These are phyloP conservation scores for Stichopus chloronotus DNA, from an alignment of 35 echinoderm and acorn worm species.

Conservation along the genomic window DNA sequence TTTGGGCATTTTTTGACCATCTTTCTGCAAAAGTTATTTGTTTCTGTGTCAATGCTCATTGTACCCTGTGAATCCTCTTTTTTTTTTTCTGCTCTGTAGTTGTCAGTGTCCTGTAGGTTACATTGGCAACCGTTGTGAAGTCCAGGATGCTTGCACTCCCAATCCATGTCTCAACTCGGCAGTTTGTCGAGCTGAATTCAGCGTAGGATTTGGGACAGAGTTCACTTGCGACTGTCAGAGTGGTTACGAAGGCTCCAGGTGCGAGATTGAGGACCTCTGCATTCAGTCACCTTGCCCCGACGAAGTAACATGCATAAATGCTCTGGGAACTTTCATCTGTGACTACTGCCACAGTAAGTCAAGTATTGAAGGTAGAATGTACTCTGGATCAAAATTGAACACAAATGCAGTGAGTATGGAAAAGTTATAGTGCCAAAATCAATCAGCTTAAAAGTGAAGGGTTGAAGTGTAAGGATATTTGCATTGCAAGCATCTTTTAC, in stretches of 20 bases:
- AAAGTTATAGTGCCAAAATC: no score
- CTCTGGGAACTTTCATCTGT: constrained; percentile 69
- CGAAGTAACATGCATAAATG: constrained; percentile 72
- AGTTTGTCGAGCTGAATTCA: constrained; percentile 44
- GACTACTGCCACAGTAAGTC: constrained; percentile 86
- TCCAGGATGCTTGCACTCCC: constrained; percentile 18
- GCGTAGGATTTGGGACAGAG: constrained; percentile 38
- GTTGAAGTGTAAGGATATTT: no score
- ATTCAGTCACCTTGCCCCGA: constrained; percentile 57
- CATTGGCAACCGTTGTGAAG: constrained; percentile 70
- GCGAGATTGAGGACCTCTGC: constrained; percentile 79
- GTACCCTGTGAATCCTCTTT: background rate
- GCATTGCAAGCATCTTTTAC: no score
- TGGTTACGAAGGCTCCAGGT: constrained; percentile 60
- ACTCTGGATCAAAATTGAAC: background rate
- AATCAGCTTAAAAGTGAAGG: no score
- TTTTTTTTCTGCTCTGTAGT: constrained; percentile 23
- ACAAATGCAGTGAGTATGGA: background rate
- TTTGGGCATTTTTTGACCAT: no score
- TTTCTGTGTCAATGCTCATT: no score
- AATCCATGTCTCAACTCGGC: constrained; percentile 78
- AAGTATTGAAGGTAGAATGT: background rate
- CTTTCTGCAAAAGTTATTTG: no score
- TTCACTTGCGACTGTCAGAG: constrained; percentile 64
- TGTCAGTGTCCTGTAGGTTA: constrained; percentile 66